phyloP scores from a whole-genome alignment of 2,113 vertebrate genomes.

The Semnornis frantzii region DNA sequence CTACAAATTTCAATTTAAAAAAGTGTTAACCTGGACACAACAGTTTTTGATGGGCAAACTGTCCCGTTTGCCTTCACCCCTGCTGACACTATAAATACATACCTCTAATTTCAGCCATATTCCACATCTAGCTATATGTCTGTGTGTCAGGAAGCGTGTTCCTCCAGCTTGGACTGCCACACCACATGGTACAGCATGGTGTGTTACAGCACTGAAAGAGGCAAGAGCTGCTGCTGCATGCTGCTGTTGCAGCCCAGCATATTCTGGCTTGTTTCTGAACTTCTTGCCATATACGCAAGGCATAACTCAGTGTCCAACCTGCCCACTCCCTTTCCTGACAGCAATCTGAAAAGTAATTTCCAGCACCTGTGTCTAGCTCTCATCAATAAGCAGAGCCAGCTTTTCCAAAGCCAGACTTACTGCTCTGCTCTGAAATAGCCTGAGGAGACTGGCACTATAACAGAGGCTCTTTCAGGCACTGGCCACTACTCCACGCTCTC shows the following conservation, averaged over 20 bases:
- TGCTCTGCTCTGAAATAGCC: background rate
- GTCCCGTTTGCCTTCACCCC: background rate
- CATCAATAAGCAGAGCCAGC: background rate
- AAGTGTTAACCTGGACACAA: background rate
- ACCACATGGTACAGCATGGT: too few species aligned
- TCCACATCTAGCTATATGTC: background rate
- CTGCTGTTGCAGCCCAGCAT: background rate
- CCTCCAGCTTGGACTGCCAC: background rate
- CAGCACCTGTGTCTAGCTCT: background rate
- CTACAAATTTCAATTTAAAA: background rate
- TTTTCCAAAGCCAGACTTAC: background rate
- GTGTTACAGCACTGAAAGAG: background rate
- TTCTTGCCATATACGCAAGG: background rate
- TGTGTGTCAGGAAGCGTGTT: rapidly evolving
- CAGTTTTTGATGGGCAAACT: background rate
- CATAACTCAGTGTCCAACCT: background rate
- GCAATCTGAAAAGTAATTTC: background rate
- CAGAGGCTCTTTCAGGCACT: background rate
- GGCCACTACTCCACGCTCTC: background rate
- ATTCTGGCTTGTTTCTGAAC: background rate
- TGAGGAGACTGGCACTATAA: rapidly evolving
- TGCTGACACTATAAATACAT: too few species aligned
- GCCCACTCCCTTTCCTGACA: background rate
- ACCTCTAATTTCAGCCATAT: background rate
- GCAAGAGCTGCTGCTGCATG: background rate